A percentile compares a stretch with the other conserved stretches of the same genome.
Conservation (phyloP, 2,113 vertebrate species). For the Gorsachius goisagi region DNA sequence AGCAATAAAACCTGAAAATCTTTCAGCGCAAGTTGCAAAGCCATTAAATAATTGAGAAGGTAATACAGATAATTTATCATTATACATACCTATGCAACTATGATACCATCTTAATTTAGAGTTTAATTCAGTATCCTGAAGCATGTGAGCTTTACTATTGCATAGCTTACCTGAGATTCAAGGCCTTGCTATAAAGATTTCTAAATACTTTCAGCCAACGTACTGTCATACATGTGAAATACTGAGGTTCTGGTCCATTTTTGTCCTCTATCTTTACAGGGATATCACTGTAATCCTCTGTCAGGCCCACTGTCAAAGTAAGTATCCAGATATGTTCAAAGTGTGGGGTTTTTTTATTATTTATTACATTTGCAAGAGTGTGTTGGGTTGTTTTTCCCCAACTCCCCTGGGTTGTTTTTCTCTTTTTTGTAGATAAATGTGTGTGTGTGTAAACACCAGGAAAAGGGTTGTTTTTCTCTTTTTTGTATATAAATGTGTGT, state of each 20-base stretch:
- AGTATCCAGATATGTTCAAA: background rate
- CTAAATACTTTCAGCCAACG: background rate
- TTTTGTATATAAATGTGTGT: too few species aligned
- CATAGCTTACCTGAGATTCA: background rate
- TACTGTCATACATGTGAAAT: background rate
- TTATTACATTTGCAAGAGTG: background rate
- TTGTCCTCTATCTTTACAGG: background rate
- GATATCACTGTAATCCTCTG: background rate
- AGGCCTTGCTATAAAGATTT: background rate
- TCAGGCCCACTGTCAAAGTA: background rate
- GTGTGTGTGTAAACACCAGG: background rate
- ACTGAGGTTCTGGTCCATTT: background rate
- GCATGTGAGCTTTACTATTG: background rate
- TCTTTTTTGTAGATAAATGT: background rate
- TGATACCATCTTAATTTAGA: background rate
- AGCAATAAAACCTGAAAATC: background rate
- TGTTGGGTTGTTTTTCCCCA: background rate
- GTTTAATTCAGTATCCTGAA: background rate
- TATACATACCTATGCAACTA: background rate
- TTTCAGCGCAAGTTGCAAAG: background rate
- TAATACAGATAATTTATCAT: background rate
- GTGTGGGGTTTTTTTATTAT: rapidly evolving
- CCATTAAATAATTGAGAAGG: background rate
- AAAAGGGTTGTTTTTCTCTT: too few species aligned
- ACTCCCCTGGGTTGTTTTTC: background rate